A percentile compares a stretch with the other conserved stretches of the same genome.
phyloP scores from a whole-genome alignment of 2,888 invertebrate genomes.

The Phyto melanocephala region DNA sequence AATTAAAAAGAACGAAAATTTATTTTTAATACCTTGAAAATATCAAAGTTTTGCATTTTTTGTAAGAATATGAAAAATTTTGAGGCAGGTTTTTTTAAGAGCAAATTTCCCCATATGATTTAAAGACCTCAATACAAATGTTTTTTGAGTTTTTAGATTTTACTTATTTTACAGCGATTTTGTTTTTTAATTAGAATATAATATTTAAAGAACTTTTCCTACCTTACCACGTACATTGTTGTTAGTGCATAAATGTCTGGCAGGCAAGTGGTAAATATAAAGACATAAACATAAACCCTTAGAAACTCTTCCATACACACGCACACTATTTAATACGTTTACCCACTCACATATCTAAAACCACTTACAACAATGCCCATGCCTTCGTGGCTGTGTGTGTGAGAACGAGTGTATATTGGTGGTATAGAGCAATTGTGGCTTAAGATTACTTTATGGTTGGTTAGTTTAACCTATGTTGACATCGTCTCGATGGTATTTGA shows the following conservation, averaged over 20 bases:
- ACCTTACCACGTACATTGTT: neutral
- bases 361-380: neutral
- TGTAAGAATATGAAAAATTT: no score
- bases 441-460: constrained; percentile 62
- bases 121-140: no score
- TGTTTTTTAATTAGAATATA: no score
- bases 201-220: neutral
- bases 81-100: no score
- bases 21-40: no score
- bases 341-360: neutral
- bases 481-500: constrained; percentile 63
- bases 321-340: neutral
- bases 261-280: constrained; percentile 27
- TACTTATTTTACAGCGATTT: no score
- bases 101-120: no score
- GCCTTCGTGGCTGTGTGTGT: neutral
- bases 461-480: constrained; percentile 64
- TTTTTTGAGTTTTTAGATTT: no score
- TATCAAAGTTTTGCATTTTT: no score
- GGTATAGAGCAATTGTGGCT: constrained; percentile 55
- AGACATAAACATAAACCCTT: neutral
- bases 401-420: neutral
- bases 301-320: neutral
- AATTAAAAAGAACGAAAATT: no score
- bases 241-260: constrained; percentile 13